A percentile compares a stretch with the other conserved stretches of the same genome.
Conservation (phyloP, 2,888 invertebrate genomes). For the Ariolimax columbianus region DNA sequence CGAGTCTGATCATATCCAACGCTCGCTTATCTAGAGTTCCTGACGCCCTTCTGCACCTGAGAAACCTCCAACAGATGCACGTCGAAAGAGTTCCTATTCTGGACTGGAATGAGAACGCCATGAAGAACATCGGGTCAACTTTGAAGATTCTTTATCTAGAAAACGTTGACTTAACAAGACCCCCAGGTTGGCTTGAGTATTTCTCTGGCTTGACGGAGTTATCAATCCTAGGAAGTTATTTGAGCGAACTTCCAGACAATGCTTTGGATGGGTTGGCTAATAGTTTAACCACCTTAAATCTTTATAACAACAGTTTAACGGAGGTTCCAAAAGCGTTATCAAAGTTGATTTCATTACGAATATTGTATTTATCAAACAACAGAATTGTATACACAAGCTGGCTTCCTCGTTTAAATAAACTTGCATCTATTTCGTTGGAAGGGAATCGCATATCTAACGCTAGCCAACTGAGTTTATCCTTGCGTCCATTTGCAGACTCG, state of each 20-base stretch:
- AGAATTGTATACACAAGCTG: background rate
- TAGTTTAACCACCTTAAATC: background rate
- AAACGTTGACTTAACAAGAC: background rate
- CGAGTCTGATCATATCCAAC: background rate
- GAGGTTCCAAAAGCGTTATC: background rate
- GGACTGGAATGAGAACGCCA: background rate
- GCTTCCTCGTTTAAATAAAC: background rate
- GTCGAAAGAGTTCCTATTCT: background rate
- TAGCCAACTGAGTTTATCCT: background rate
- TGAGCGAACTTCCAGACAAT: background rate
- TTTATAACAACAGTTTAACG: background rate
- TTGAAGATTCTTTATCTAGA: background rate
- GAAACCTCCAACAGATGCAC: background rate
- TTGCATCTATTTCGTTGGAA: background rate
- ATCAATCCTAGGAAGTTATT: background rate
- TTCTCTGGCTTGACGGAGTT: background rate
- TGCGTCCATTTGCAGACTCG: background rate
- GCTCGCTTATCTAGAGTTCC: conserved; percentile 1
- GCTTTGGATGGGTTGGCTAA: background rate
- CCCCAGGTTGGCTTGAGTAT: background rate
- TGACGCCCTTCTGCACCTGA: background rate
- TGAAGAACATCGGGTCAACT: background rate
- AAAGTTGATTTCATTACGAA: background rate
- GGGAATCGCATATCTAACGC: background rate
- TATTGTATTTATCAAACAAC: background rate